phyloP scores from a whole-genome alignment of 1,140 invertebrate genomes.

The Diprion similis region DNA sequence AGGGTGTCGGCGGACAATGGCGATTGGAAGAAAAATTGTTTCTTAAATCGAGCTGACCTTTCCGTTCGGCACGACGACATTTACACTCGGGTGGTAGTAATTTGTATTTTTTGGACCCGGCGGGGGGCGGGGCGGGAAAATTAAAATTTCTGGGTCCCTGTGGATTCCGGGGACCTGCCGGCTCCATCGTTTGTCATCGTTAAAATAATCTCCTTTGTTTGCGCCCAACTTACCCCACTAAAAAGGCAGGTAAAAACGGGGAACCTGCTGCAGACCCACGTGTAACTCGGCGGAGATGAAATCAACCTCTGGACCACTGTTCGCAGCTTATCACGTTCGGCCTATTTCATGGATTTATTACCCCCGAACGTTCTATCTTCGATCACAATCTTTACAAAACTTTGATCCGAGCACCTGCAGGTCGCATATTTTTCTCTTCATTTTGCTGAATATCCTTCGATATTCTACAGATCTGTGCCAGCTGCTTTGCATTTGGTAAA shows the following conservation, averaged over 20 bases:
- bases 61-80: conserved; percentile 32
- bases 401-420: neutral
- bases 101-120: conserved; percentile 42
- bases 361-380: neutral
- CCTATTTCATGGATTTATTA: neutral
- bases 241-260: conserved; percentile 1
- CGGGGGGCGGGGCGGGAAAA: conserved; percentile 45
- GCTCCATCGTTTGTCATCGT: conserved; percentile 51
- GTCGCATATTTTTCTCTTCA: neutral
- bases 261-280: neutral
- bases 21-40: conserved; percentile 46
- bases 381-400: neutral
- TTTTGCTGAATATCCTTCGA: too few relatives aligned
- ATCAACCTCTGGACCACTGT: neutral
- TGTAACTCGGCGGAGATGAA: neutral
- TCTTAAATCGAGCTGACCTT: conserved; percentile 43
- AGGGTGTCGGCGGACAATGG: conserved; percentile 17
- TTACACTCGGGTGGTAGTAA: conserved; percentile 38
- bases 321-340: conserved; percentile 4
- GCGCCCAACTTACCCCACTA: conserved; percentile 21
- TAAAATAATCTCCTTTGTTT: conserved; percentile 47
- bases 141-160: conserved; percentile 38
- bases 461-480: too few relatives aligned
- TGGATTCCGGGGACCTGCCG: conserved; percentile 2
- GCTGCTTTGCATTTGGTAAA: too few relatives aligned